Base-by-base conservation (phyloP, 2,113 vertebrate genomes). In the Centropus unirufus region DNA sequence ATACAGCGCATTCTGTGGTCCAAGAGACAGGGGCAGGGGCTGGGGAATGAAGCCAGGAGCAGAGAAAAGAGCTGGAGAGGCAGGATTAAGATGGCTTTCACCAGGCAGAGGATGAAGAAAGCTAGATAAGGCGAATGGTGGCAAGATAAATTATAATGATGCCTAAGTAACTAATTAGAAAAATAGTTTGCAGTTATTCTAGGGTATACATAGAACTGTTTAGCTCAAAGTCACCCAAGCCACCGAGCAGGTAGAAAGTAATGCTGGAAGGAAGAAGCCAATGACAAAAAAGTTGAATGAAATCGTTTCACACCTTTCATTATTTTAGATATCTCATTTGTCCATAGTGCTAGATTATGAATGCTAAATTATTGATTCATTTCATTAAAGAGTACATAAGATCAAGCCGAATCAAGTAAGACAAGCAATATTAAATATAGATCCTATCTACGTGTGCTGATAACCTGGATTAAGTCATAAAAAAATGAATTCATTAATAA, bases 381-480 rank as follows among this genome's bases (percentile, higher is more conserved):
- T 39, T 67, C 2, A 1, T 52, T 55, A 88, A 76, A 34, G 29
- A 46, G 6, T 27, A 20, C 8, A 1, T 30, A 34, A 57, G 5
- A 59, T 11, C 11, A 51, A 62, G 40, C 78, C 67, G 8, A 78
- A 68, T 11, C 16, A 82, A 67, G n/a, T 46, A 44, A 47, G 18
- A 27, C 19, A 51, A 80, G 2, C 5, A 58, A 39, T 51, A 83
- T 54, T 66, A 74, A 83, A 66, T 22, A 29, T 1, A 44, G 14
- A 62, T 1, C 27, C 36, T 12, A 24, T 2, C 1, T 42, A 30
- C 19, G 3, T 14, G 11, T 24, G 14, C 2, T 4, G 30, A 18
- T 12, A 19, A 6, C n/a, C 67, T 85, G 46, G 19, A 93, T 36
- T 36, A 36, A 36, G 7, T 36, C 36, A 36, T 36, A 36, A 36